These are phyloP conservation scores for Poecilia wingei DNA, from an alignment of 2,797 vertebrate genomes.

Conservation along the genomic window DNA sequence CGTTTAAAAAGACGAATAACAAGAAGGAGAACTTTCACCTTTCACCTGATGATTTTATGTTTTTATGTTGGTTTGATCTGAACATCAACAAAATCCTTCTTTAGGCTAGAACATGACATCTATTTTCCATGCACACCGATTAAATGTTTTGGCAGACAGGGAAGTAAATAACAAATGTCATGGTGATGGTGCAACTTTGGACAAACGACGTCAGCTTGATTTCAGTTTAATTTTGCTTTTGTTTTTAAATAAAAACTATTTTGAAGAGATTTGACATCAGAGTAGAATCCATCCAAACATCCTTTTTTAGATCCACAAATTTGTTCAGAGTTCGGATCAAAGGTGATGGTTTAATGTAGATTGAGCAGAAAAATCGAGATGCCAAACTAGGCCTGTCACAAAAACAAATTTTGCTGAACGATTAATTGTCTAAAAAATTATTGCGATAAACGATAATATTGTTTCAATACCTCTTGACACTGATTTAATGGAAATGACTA, in stretches of 20 bases:
- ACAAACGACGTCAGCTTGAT: neutral
- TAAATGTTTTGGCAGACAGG: neutral
- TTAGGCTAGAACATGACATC: neutral
- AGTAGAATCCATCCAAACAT: neutral
- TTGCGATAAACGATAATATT: no score
- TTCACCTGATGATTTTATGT: neutral
- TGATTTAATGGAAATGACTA: no score
- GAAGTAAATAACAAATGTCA: neutral
- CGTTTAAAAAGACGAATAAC: neutral
- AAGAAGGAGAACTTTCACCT: constrained; percentile 6
- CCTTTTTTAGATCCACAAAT: neutral
- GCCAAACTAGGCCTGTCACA: no score
- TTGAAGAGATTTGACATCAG: neutral
- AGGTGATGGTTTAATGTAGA: neutral
- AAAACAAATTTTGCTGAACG: no score
- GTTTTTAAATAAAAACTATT: neutral
- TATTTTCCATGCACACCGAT: neutral
- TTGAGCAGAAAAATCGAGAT: no score
- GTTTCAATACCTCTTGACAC: no score
- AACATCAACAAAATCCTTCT: neutral
- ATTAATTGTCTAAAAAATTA: no score
- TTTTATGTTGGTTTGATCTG: neutral
- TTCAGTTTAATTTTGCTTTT: neutral
- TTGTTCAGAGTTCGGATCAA: neutral
- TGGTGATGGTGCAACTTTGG: neutral